Percentiles rank a stretch among this genome's conserved stretches.
Evolutionary conservation across 2,113 vertebrate genomes (phyloP).

Genomic region (Ptyas mucosa): DNA sequence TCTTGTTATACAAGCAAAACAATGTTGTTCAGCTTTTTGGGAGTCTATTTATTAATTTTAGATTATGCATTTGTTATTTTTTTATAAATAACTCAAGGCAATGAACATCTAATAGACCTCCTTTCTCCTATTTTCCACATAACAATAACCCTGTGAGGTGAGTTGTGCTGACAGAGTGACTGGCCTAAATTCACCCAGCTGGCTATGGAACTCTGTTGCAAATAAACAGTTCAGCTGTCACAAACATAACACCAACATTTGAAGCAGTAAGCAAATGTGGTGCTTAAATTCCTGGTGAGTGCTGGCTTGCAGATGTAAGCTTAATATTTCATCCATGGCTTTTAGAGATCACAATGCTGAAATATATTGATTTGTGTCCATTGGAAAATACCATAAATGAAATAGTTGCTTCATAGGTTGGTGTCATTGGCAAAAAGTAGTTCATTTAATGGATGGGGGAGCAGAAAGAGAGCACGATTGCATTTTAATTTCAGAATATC

Average conservation of each 20-base stretch:
- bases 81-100: neutral
- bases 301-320: neutral
- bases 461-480: neutral
- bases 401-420: neutral
- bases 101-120: neutral
- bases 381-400: neutral
- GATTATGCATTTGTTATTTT: neutral
- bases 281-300: neutral
- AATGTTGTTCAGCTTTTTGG: neutral
- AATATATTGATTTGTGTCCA: constrained; percentile 7
- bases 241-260: neutral
- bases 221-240: neutral
- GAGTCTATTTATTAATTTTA: neutral
- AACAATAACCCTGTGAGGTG: neutral
- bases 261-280: neutral
- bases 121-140: neutral
- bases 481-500: neutral
- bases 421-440: neutral
- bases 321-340: neutral
- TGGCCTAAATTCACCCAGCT: neutral
- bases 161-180: neutral
- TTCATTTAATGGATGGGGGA: neutral
- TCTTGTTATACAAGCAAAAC: neutral
- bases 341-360: neutral
- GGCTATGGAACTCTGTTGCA: neutral